Evolutionary conservation across 2,113 vertebrate species (phyloP), one percentile per base, ranked within the genome.

Genomic region (Aegotheles bennettii): DNA sequence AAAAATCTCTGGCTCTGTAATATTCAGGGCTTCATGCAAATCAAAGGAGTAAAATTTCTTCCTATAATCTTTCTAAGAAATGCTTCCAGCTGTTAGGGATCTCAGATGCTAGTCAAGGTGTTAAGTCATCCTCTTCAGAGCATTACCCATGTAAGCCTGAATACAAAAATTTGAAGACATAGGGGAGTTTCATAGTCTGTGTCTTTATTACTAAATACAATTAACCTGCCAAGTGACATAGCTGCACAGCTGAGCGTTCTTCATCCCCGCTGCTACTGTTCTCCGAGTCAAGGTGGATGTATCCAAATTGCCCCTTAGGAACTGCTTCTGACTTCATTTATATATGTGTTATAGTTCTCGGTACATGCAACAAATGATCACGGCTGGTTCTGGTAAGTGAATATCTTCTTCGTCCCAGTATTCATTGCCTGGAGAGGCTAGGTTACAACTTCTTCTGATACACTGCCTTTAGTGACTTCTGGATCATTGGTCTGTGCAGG

Each of bases 381-480:
- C 4, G 2, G 48, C 40, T 68, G 16, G 12, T 35, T 54, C 60
- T 78, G 69, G 47, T 59, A 24, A n/a, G 47, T 2, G 3, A 40
- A 48, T 57, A 42, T 19, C 36, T 35, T 61, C 42, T 40, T 33
- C 1, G 1, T 11, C 0, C 0, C 5, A 2, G 17, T 36, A 28
- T 48, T 91, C 7, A 7, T 63, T 56, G 35, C 50, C 25, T 9
- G 21, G 50, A 21, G 50, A 50, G 29, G 54, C 15, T 51, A 54
- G 6, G 29, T 79, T 84, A 38, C 23, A 6, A 16, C 50, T 59
- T 33, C 47, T 75, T 67, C 51, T 42, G 38, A 69, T 54, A 15
- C 61, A 15, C 28, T 48, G 87, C 90, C 90, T 90, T 74, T 31
- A 73, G 84, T 7, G 0, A 7, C 60, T 94, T 63, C 83, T 59